phyloP scores from a whole-genome alignment of 2,113 vertebrate species.

The Dipodomys merriami region DNA sequence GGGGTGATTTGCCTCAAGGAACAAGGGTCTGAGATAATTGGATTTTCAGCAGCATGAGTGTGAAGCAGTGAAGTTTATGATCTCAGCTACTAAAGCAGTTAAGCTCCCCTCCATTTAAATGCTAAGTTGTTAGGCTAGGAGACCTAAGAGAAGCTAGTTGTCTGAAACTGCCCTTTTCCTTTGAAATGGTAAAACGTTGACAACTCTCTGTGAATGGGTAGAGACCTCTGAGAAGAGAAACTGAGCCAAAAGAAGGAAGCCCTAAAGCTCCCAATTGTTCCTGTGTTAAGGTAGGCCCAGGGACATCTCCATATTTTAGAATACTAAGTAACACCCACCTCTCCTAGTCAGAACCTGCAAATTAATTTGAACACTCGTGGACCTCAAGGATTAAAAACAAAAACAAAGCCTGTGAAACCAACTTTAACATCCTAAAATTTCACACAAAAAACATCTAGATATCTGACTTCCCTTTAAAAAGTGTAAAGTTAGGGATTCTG shows the following conservation, averaged over 20 bases:
- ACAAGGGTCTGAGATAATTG: conserved; percentile 18
- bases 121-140: not conserved
- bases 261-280: too few species aligned
- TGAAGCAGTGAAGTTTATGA: conserved; percentile 45
- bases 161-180: too few species aligned
- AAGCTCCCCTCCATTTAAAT: not conserved
- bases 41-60: conserved; percentile 54
- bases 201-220: too few species aligned
- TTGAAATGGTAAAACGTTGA: too few species aligned
- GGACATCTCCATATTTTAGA: too few species aligned
- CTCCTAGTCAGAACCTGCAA: not conserved
- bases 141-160: too few species aligned
- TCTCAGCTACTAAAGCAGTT: not conserved
- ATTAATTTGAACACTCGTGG: not conserved
- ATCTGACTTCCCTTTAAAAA: not conserved
- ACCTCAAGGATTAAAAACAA: not conserved
- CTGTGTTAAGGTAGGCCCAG: too few species aligned
- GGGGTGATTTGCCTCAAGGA: not conserved
- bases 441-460: not conserved
- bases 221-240: too few species aligned
- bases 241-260: too few species aligned
- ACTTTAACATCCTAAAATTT: not conserved
- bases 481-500: not conserved
- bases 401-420: not conserved
- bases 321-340: too few species aligned